Evolutionary conservation across 2,797 vertebrate genomes (phyloP).

Genomic region (Urocyon cinereoargenteus): DNA sequence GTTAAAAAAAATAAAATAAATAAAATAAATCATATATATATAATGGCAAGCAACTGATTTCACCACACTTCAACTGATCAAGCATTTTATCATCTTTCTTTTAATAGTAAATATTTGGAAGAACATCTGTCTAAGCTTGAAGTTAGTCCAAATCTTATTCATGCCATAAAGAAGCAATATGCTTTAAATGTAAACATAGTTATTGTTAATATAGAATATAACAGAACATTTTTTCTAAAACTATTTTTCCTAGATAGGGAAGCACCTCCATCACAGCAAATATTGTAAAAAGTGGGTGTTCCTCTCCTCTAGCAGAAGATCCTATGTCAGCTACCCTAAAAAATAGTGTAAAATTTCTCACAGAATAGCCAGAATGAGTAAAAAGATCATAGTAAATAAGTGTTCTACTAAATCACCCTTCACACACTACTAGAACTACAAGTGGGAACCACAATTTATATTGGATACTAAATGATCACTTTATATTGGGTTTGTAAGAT

Average conservation of each 20-base stretch:
- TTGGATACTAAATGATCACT: rapidly evolving
- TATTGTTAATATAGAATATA: background rate
- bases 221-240: background rate
- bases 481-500: background rate
- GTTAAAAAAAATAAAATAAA: too few relatives aligned
- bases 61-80: background rate
- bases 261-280: background rate
- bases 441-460: background rate
- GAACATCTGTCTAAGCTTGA: background rate
- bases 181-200: background rate
- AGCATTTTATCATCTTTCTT: constrained; percentile 4
- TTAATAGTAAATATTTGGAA: background rate
- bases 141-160: background rate
- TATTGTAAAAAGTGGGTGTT: background rate
- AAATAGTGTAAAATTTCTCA: background rate
- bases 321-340: background rate
- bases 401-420: background rate
- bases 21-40: background rate
- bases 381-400: background rate
- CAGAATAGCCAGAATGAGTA: background rate
- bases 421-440: background rate
- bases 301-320: background rate
- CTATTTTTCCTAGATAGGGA: background rate
- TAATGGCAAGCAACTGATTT: background rate
- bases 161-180: background rate